Percentiles rank a stretch among this genome's conserved stretches.
These are phyloP conservation scores for Creontiades dilutus DNA, from an alignment of 2,888 invertebrate species.

Conservation along the genomic window DNA sequence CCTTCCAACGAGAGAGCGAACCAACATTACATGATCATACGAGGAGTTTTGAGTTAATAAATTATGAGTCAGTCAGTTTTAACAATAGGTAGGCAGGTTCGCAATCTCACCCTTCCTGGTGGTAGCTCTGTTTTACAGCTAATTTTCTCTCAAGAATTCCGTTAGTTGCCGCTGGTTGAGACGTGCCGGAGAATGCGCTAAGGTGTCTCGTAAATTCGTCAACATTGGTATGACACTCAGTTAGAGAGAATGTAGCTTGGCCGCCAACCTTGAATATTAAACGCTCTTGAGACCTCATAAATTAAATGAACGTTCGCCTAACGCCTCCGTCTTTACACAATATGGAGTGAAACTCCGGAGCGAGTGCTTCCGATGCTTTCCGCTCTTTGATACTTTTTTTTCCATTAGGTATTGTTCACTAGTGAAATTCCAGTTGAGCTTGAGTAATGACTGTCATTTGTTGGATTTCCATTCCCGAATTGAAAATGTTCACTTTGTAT, in stretches of 20 bases:
- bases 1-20: too few relatives aligned
- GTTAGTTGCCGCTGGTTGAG: background rate
- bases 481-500: too few relatives aligned
- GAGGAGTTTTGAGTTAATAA: background rate
- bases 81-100: background rate
- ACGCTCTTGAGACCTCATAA: slow-evolving; percentile 32
- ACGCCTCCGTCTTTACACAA: slow-evolving; percentile 6
- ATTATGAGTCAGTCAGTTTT: background rate
- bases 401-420: too few relatives aligned
- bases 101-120: background rate
- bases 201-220: slow-evolving; percentile 37
- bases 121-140: background rate
- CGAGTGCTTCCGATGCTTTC: too few relatives aligned
- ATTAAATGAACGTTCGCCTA: slow-evolving; percentile 16
- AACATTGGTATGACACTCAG: slow-evolving; percentile 32
- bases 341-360: background rate
- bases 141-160: slow-evolving; percentile 32
- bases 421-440: too few relatives aligned
- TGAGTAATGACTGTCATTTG: too few relatives aligned
- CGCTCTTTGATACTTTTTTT: too few relatives aligned
- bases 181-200: background rate
- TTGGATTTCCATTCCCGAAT: too few relatives aligned
- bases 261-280: slow-evolving; percentile 27
- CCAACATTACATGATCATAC: too few relatives aligned
- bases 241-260: background rate